Conservation (phyloP, 1,140 invertebrate species). For the Aphelenchoides avenae region DNA sequence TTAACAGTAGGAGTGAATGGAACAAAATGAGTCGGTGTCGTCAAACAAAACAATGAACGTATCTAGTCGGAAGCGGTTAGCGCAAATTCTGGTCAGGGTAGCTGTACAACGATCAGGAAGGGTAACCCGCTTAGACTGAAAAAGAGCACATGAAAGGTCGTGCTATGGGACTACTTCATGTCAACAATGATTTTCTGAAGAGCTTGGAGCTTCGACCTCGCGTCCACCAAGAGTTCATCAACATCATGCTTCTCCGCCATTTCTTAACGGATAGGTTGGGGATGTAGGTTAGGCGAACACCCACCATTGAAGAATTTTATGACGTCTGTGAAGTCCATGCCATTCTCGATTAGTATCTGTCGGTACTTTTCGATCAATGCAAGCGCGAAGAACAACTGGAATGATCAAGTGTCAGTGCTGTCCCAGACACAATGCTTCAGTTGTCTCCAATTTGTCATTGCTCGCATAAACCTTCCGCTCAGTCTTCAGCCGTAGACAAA, state of each 20-base stretch:
- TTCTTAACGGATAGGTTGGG: constrained; percentile 34
- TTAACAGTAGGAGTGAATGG: no score
- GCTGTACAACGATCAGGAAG: constrained; percentile 18
- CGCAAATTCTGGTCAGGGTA: no score
- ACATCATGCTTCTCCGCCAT: constrained; percentile 47
- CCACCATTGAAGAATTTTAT: constrained; percentile 95
- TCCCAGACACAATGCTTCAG: no score
- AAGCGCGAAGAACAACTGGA: constrained; percentile 84
- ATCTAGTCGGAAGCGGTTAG: no score
- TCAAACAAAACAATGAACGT: no score
- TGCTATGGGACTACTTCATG: constrained; percentile 11
- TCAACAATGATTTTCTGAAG: constrained; percentile 33
- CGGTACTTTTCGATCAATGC: constrained; percentile 84
- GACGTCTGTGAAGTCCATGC: constrained; percentile 94
- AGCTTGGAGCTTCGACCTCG: constrained; percentile 31
- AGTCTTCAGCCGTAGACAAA: no score
- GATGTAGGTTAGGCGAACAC: not conserved
- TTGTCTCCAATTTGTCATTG: no score
- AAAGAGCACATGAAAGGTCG: not conserved
- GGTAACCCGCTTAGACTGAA: not conserved
- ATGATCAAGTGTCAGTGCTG: no score
- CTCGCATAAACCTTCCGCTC: no score
- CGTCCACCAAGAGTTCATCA: constrained; percentile 32
- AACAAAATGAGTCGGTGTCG: no score
- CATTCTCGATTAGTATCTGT: constrained; percentile 85